Base-by-base conservation (phyloP, 37 sponge, comb jelly and placozoan genomes). In the Geodia barretti region DNA sequence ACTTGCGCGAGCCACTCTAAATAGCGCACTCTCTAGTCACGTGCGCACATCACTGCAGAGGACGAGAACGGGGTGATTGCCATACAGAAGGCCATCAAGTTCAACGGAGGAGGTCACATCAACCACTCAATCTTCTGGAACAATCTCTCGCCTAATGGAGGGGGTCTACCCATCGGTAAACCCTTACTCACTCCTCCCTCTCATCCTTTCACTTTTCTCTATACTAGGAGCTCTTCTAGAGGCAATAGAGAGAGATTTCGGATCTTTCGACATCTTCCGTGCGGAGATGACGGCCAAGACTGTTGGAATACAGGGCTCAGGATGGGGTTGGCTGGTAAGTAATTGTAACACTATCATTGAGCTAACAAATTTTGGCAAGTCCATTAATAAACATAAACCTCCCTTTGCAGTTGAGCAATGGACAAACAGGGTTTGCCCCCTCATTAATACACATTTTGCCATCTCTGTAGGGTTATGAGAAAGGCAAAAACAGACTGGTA, bases 111-210 rank as follows among this genome's bases (percentile, higher is more conserved):
- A n/a, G 99, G 99, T 37, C 99, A 98, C 73, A 92, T 98, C 63
- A 98, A 98, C 82, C 99, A 98, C 64, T 98, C 99, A 68, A 98
- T 98, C 29, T 98, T 98, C 86, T 98, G 99, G 99, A 83, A 72
- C 26, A 96, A 98, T 77, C 84, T 98, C 21, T 84, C 91, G 19
- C 96, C 96, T 11, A 81, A 89, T 73, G 95, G 96, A 37, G 94
- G 94, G 32, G 99, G 96, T 36, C 66, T 77, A 36, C 99, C 99
- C 11, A 58, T 30, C 23, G 96, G 98, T 91, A 63, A 26, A 32
- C 32, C n/a, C n/a, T n/a, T n/a, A n/a, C n/a, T n/a, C n/a, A 25
- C 79, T 40, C 24, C 40, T 30, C n/a, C 72, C 14, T n/a, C 32
- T 39, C n/a, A 23, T 1, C 73, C 11, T 2, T 23, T 41, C 19